Evolutionary conservation across 2,113 vertebrate species (phyloP).

Genomic region (Marcusenius ussheri): DNA sequence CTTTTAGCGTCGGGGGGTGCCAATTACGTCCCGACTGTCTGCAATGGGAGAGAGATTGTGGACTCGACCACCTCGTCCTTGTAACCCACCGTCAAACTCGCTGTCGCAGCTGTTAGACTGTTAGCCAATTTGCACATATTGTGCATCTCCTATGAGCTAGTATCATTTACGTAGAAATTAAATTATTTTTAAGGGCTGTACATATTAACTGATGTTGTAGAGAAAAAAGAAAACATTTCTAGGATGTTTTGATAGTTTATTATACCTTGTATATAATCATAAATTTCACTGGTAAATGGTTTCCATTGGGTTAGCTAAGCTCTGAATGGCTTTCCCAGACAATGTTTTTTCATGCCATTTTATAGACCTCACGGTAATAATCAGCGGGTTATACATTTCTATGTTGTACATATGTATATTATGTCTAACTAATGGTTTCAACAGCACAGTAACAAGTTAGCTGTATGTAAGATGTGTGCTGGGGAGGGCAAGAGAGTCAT

Average conservation of each 20-base stretch:
- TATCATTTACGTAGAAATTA: slow-evolving; percentile 84
- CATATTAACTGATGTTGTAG: slow-evolving; percentile 83
- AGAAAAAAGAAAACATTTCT: slow-evolving; percentile 70
- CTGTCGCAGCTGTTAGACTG: slow-evolving; percentile 66
- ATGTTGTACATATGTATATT: slow-evolving; percentile 92
- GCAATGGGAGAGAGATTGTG: slow-evolving; percentile 94
- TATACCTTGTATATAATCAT: slow-evolving; percentile 79
- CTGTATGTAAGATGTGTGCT: slow-evolving; percentile 41
- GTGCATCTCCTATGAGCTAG: slow-evolving; percentile 60
- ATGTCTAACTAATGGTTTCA: slow-evolving; percentile 80
- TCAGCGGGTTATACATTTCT: slow-evolving; percentile 83
- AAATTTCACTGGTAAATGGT: slow-evolving; percentile 63
- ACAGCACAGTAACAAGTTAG: slow-evolving; percentile 74
- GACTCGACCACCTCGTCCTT: slow-evolving; percentile 98
- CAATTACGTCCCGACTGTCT: slow-evolving; percentile 81
- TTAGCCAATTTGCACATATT: slow-evolving; percentile 72
- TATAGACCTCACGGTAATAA: slow-evolving; percentile 92
- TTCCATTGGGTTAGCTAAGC: slow-evolving; percentile 51
- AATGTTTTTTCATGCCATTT: slow-evolving; percentile 66
- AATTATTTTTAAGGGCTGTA: slow-evolving; percentile 99
- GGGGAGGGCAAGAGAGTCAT: not conserved
- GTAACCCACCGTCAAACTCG: slow-evolving; percentile 58
- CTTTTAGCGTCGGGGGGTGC: slow-evolving; percentile 78
- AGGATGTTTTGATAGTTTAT: slow-evolving; percentile 77
- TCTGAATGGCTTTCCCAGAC: slow-evolving; percentile 74